A percentile compares a stretch with the other conserved stretches of the same genome.
Conservation (phyloP, 2,113 vertebrate genomes). For the Pituophis catenifer region DNA sequence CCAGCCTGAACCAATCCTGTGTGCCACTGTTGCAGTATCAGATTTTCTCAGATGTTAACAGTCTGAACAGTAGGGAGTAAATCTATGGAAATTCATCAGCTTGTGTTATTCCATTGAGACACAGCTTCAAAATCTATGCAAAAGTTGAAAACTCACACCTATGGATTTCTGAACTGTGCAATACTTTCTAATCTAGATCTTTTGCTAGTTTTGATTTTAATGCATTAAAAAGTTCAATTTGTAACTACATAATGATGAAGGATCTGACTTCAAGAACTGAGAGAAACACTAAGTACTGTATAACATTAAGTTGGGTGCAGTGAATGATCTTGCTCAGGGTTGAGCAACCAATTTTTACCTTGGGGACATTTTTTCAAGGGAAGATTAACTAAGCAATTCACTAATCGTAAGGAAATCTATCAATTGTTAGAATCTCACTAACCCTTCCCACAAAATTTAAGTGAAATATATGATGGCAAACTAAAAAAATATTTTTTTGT, state of each 20-base stretch:
- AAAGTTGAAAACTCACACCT: background rate
- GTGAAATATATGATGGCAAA: background rate
- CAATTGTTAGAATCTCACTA: background rate
- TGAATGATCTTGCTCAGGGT: background rate
- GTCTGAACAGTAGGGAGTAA: background rate
- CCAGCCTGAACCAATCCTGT: background rate
- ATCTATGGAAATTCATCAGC: background rate
- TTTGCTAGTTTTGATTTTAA: background rate
- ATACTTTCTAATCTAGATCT: background rate
- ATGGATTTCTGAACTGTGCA: background rate
- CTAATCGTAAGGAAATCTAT: background rate
- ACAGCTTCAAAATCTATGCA: background rate
- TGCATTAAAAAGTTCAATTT: background rate
- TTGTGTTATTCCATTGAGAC: background rate
- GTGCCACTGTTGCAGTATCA: constrained; percentile 14
- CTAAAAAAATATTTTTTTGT: too few species aligned
- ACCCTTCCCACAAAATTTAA: background rate
- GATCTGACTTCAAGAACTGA: background rate
- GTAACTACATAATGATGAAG: background rate
- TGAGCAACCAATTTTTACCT: background rate
- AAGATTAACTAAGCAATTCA: background rate
- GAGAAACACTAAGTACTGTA: background rate
- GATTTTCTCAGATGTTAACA: background rate
- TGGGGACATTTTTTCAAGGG: background rate
- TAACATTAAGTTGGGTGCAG: background rate